Conservation (phyloP, 2,113 vertebrate species). For the Dipodomys merriami region DNA sequence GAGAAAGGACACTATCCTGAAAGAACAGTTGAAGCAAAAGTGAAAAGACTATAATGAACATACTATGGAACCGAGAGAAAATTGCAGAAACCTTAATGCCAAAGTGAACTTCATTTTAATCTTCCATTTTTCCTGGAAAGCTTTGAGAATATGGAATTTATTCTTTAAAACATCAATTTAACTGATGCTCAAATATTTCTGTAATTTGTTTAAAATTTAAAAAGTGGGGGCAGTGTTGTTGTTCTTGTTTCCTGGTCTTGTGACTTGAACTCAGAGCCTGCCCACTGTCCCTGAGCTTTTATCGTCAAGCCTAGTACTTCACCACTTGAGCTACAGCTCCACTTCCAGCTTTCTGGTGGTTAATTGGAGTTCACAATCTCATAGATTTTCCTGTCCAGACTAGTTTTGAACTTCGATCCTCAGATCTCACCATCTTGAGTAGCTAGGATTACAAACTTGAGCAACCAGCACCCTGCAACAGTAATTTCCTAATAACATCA, state of each 20-base stretch:
- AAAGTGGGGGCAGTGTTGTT: background rate
- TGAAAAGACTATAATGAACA: background rate
- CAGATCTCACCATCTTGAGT: no score
- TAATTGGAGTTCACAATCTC: no score
- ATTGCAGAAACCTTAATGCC: background rate
- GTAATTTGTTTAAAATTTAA: background rate
- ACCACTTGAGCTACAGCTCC: no score
- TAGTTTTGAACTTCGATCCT: no score
- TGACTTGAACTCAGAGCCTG: no score
- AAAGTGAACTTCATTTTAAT: background rate
- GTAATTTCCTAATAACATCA: background rate
- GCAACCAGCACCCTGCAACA: background rate
- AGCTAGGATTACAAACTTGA: no score
- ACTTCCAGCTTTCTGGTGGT: no score
- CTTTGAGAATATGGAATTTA: background rate
- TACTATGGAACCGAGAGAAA: background rate
- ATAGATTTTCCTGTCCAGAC: no score
- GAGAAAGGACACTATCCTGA: background rate
- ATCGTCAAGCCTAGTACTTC: no score
- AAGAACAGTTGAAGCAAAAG: slow-evolving; percentile 13
- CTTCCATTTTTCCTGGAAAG: background rate
- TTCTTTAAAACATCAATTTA: background rate
- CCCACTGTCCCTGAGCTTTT: no score
- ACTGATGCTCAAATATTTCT: background rate
- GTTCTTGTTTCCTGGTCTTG: no score